phyloP scores from a whole-genome alignment of 1,140 invertebrate species.

The Pygmarrhopalites habei region DNA sequence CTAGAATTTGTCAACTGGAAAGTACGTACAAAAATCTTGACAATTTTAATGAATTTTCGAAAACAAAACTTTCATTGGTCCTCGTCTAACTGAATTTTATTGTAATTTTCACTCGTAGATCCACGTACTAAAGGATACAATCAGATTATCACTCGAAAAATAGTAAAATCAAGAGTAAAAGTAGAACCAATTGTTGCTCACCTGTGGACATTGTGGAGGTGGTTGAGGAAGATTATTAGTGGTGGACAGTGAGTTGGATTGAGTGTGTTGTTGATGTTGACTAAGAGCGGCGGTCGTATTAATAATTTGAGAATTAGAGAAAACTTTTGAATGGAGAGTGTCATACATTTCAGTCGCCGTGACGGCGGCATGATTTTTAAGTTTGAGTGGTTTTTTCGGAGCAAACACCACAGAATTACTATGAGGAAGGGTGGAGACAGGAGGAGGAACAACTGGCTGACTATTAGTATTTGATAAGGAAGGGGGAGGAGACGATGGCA shows the following conservation, averaged over 20 bases:
- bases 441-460: background rate
- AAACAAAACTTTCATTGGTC: too few species aligned
- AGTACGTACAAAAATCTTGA: too few species aligned
- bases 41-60: too few species aligned
- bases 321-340: conserved; percentile 29
- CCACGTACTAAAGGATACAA: background rate
- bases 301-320: background rate
- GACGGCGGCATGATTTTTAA: conserved; percentile 25
- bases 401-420: background rate
- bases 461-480: background rate
- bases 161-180: background rate
- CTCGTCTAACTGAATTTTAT: too few species aligned
- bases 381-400: conserved; percentile 29
- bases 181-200: background rate
- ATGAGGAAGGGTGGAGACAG: background rate
- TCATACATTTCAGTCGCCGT: conserved; percentile 28
- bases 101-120: too few species aligned
- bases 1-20: too few species aligned
- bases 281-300: background rate
- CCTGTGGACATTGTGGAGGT: background rate
- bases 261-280: too few species aligned
- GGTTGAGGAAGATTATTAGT: background rate
- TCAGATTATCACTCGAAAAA: background rate
- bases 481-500: background rate
- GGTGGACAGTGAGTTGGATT: too few species aligned